Percentiles rank a stretch among this genome's conserved stretches.
Evolutionary conservation across 2,888 invertebrate species (phyloP).

Genomic region (Andrena chrysosceles): DNA sequence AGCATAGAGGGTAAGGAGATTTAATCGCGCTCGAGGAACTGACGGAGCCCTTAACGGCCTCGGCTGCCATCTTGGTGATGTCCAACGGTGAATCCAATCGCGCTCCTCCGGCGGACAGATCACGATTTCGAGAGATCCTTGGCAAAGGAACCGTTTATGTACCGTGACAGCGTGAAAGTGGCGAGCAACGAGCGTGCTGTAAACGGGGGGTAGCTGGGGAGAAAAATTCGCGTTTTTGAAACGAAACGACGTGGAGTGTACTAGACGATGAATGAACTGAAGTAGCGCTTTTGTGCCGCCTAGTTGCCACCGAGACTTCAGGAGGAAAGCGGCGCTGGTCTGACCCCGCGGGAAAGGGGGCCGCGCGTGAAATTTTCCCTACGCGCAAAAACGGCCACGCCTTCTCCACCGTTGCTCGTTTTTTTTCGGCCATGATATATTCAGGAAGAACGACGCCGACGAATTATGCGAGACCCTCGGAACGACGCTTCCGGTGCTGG

Average conservation of each 20-base stretch:
- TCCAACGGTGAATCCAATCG: neutral
- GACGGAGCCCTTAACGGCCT: neutral
- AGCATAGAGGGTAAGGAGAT: neutral
- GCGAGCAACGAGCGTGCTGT: conserved; percentile 30
- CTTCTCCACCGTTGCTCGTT: neutral
- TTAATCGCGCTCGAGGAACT: neutral
- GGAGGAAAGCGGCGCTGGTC: conserved; percentile 18
- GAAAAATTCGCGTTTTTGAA: conserved; percentile 58
- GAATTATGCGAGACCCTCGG: conserved; percentile 70
- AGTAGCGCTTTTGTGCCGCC: conserved; percentile 51
- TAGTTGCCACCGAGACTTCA: conserved; percentile 24
- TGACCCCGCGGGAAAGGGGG: conserved; percentile 17
- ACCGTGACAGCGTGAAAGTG: conserved; percentile 57
- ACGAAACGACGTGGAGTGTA: conserved; percentile 58
- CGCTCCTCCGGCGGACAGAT: conserved; percentile 1
- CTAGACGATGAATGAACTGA: conserved; percentile 57
- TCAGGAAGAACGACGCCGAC: conserved; percentile 57
- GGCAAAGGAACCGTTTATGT: conserved; percentile 49
- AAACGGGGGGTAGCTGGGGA: neutral
- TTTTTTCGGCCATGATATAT: conserved; percentile 58
- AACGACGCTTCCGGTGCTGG: conserved; percentile 46
- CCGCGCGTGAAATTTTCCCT: conserved; percentile 10
- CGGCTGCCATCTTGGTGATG: neutral
- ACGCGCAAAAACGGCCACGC: conserved; percentile 19
- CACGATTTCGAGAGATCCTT: conserved; percentile 29